Evolutionary conservation across 2,113 vertebrate species (phyloP), one percentile per base, ranked within the genome.

Genomic region (Merops nubicus): DNA sequence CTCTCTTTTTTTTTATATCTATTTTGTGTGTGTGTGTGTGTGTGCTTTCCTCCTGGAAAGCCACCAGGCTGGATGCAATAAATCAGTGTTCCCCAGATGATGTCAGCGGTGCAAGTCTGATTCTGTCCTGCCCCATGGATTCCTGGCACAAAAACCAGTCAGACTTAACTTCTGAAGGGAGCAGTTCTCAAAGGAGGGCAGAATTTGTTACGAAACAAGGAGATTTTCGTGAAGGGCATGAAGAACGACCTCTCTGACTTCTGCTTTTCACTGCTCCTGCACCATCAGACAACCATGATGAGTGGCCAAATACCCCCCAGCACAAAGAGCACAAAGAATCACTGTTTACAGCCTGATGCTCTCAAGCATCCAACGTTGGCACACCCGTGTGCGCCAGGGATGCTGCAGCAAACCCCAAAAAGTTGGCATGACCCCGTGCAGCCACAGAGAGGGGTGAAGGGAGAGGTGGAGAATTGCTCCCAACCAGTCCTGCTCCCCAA

Each of bases 371-470:
- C 1, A 1, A 25, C 0, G 1, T 15, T 22, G 22, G n/a, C 3
- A 1, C 10, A 11, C 48, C 0, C 1, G 2, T 53, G 2, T 22
- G n/a, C n/a, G n/a, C n/a, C 23, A 14, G 23, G 47, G 29, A 8
- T 12, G 12, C 50, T 42, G 31, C 47, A 54, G 77, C 0, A 0
- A 19, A 45, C 23, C 13, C 33, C 26, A 11, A 23, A 68, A n/a
- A 38, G 7, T 47, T 20, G 72, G 5, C 8, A 1, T 5, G 40
- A 48, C 31, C 90, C 63, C 2, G 1, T 38, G 23, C 28, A 38
- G 40, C 40, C 47, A 21, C 3, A 5, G 63, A 51, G 40, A 54
- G 15, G 19, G 2, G 26, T 7, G 29, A 54, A 53, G 38, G 31
- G 34, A 45, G n/a, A 45, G 31, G 8, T 17, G 59, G 53, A 47